phyloP scores from a whole-genome alignment of 2,888 invertebrate genomes.

The Phalera bucephala region DNA sequence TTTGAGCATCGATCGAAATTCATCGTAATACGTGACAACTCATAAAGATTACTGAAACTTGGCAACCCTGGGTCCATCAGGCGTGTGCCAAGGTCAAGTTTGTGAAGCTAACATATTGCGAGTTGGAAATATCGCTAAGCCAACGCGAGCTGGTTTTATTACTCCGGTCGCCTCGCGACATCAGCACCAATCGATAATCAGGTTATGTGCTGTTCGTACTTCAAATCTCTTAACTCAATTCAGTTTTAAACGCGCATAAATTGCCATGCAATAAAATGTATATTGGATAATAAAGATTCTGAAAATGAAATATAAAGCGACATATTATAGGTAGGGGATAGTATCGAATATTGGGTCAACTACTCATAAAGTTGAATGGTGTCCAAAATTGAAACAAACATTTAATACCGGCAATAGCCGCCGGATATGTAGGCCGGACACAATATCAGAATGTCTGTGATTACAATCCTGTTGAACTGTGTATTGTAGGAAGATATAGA shows the following conservation, averaged over 20 bases:
- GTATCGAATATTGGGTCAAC: neutral
- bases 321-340: too few species aligned
- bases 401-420: neutral
- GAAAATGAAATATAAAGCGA: neutral
- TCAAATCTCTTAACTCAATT: conserved; percentile 10
- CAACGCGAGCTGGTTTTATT: conserved; percentile 24
- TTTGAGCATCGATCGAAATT: too few species aligned
- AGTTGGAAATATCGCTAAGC: conserved; percentile 11
- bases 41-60: neutral
- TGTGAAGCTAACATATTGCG: conserved; percentile 24
- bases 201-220: conserved; percentile 21
- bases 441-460: neutral
- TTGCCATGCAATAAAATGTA: neutral
- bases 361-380: neutral
- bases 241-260: neutral
- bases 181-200: conserved; percentile 28
- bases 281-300: neutral
- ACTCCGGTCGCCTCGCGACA: conserved; percentile 11
- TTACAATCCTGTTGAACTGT: neutral
- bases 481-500: too few species aligned
- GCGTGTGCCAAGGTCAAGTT: conserved; percentile 24
- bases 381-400: neutral
- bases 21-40: too few species aligned
- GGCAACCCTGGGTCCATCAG: conserved; percentile 4
- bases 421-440: neutral